A percentile compares a stretch with the other conserved stretches of the same genome.
Evolutionary conservation across 1,140 invertebrate genomes (phyloP).

Genomic region (Heterodera schachtii): DNA sequence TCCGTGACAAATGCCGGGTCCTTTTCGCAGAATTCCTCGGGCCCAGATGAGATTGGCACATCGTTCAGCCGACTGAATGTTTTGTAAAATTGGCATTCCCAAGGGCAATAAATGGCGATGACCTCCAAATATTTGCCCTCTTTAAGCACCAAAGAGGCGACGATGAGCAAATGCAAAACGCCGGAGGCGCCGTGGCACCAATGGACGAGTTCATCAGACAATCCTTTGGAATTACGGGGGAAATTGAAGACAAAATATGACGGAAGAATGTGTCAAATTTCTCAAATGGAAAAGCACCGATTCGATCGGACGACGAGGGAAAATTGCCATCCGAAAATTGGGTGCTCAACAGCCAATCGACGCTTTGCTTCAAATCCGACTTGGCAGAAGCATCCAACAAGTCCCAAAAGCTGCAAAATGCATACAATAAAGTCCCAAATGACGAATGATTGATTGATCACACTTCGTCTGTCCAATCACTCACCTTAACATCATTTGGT

Average conservation of each 20-base stretch:
- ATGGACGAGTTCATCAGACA: constrained; percentile 64
- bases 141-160: constrained; percentile 77
- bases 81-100: neutral
- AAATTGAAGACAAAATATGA: neutral
- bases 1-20: constrained; percentile 43
- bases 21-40: constrained; percentile 41
- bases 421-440: neutral
- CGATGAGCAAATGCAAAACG: constrained; percentile 76
- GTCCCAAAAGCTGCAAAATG: constrained; percentile 48
- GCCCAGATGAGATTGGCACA: constrained; percentile 54
- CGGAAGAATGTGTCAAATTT: too few relatives aligned
- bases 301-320: constrained; percentile 78
- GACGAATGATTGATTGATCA: neutral
- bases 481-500: constrained; percentile 54
- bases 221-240: neutral
- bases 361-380: constrained; percentile 40
- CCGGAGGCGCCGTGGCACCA: constrained; percentile 95
- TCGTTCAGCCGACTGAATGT: constrained; percentile 38
- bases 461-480: too few relatives aligned
- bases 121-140: constrained; percentile 76
- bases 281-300: constrained; percentile 45
- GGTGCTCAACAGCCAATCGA: constrained; percentile 73
- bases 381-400: constrained; percentile 31
- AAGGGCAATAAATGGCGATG: neutral
- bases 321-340: constrained; percentile 80